Percentiles rank a stretch among this genome's conserved stretches.
These are phyloP conservation scores for Copsychus sechellarum DNA, from an alignment of 2,113 vertebrate species.

Conservation along the genomic window DNA sequence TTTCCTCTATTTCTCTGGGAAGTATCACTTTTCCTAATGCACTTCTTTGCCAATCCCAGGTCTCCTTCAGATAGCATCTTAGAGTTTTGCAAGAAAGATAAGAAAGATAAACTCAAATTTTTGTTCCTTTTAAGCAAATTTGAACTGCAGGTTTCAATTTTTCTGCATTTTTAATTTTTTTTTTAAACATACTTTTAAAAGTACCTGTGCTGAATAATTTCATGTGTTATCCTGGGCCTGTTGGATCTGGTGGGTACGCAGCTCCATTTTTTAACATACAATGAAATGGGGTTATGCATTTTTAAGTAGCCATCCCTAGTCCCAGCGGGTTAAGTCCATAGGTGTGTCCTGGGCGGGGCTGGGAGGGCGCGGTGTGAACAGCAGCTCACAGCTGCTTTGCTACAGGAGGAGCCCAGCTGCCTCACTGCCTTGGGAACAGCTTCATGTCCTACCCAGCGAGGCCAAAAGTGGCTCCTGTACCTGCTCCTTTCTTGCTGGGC, in stretches of 20 bases:
- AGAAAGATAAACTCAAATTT: background rate
- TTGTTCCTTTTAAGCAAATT: background rate
- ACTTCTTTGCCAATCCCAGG: background rate
- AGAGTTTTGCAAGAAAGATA: background rate
- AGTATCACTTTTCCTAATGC: background rate
- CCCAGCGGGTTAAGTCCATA: background rate
- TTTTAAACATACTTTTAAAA: background rate
- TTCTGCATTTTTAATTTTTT: background rate
- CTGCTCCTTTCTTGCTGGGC: background rate
- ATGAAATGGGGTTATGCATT: background rate
- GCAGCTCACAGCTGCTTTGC: background rate
- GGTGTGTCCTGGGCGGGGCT: accelerated
- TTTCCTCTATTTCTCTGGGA: background rate
- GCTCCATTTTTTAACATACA: background rate
- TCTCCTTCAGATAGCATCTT: background rate
- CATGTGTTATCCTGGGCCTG: background rate
- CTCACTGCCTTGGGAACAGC: background rate
- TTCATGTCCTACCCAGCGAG: background rate
- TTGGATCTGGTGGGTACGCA: background rate
- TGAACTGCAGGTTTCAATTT: background rate
- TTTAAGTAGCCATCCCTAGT: background rate
- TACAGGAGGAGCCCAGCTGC: background rate
- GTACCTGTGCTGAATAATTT: background rate
- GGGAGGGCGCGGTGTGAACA: accelerated
- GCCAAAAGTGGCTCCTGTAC: background rate